Evolutionary conservation across 2,797 vertebrate species (phyloP).

Genomic region (Spinus pinus): DNA sequence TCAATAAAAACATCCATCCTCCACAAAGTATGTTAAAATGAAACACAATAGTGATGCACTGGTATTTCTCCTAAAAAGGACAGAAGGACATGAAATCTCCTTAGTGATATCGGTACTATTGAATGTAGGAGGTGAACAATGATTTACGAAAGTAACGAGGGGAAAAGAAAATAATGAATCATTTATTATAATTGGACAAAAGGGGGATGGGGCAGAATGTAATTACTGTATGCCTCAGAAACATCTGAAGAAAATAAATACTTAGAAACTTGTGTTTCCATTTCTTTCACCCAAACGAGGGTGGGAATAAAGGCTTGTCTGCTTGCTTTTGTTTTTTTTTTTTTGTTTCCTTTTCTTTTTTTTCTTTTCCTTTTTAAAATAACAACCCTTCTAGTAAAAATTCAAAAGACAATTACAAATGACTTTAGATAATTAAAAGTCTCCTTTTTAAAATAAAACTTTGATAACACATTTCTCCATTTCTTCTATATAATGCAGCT

Average conservation of each 20-base stretch:
- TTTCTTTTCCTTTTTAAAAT: not conserved
- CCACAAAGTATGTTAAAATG: constrained; percentile 63
- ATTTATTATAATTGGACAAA: constrained; percentile 42
- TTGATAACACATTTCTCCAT: constrained; percentile 68
- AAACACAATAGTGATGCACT: constrained; percentile 65
- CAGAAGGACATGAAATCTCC: constrained; percentile 65
- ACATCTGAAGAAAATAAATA: constrained; percentile 12
- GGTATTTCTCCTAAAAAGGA: constrained; percentile 68
- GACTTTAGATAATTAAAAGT: constrained; percentile 69
- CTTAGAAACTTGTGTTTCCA: not conserved
- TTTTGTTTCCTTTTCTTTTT: not conserved
- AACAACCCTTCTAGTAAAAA: constrained; percentile 57
- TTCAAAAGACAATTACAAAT: constrained; percentile 66
- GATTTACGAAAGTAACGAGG: constrained; percentile 31
- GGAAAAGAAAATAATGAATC: constrained; percentile 27
- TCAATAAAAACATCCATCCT: constrained; percentile 50
- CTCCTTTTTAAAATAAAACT: constrained; percentile 73
- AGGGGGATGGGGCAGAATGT: constrained; percentile 25
- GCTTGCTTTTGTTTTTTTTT: not conserved
- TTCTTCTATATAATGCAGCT: constrained; percentile 71
- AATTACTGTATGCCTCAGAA: constrained; percentile 30
- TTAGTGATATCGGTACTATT: constrained; percentile 63
- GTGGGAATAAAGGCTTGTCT: constrained; percentile 9
- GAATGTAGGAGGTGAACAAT: constrained; percentile 63
- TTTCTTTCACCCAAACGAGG: not conserved